Base-by-base conservation (phyloP, 2,888 invertebrate species). In the Synergus laeviventris region DNA sequence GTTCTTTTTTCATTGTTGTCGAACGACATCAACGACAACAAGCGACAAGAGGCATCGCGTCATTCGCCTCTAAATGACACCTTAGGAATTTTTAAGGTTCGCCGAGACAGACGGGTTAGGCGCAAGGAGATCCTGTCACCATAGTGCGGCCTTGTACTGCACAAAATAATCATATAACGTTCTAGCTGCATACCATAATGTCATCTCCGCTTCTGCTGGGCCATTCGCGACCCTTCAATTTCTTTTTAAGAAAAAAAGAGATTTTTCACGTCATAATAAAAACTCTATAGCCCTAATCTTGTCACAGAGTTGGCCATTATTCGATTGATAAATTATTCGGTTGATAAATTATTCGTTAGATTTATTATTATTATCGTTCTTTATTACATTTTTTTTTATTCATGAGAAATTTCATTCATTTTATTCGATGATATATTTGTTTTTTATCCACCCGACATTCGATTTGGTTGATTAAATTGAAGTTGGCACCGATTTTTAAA, bases 91-190 rank as follows among this genome's bases (percentile, higher is more conserved):
- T 79, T 80, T 79, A 81, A 80, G 81, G 81, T 74, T 80, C 74
- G 45, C 73, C 75, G 78, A 80, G 70, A 74, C 76, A 64, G 79
- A 79, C 79, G 76, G 81, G 82, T 80, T 79, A 83, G 83, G 85
- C 84, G 82, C 81, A 79, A 78, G 82, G 84, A 81, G 86, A 84
- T 84, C 85, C 87, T 86, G 87, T 89, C 87, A 87, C 85, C 85
- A 81, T 85, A 85, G 86, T 88, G 86, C 87, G 88, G 87, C 89
- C 88, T 88, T 88, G 87, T 84, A 82, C 76, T 84, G 86, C 86
- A 86, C 86, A 83, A 88, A 89, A 88, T 87, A 87, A 89, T 88
- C 87, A 87, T 87, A 87, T 82, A 86, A 85, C 87, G 86, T 85
- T 86, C 86, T 88, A 87, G 86, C 87, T 87, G 88, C 88, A 88